Conservation (phyloP, 2,888 invertebrate species). For the Xestia ashworthii region DNA sequence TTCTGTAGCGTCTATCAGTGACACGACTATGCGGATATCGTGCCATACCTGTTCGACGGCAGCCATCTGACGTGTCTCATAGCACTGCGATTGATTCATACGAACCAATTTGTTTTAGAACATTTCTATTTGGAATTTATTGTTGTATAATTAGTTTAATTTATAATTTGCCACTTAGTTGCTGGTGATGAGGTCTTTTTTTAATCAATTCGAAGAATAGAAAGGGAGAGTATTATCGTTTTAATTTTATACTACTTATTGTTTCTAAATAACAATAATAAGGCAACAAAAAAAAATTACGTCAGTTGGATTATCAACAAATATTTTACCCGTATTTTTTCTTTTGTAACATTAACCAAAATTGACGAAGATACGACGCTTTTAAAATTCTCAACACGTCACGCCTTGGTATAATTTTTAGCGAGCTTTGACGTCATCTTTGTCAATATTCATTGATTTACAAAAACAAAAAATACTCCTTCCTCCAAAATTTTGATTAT, state of each 20-base stretch:
- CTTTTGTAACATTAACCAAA: too few species aligned
- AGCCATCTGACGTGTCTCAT: constrained; percentile 33
- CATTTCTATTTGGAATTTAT: constrained; percentile 41
- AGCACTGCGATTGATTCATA: constrained; percentile 44
- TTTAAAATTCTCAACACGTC: too few species aligned
- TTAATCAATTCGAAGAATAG: neutral
- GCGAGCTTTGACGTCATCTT: too few species aligned
- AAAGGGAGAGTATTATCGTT: neutral
- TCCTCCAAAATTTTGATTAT: too few species aligned
- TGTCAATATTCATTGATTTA: too few species aligned
- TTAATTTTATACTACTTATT: neutral
- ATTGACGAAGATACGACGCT: too few species aligned
- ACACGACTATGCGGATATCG: constrained; percentile 49
- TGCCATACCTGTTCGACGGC: constrained; percentile 23
- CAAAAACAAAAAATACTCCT: neutral
- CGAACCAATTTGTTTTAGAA: constrained; percentile 31
- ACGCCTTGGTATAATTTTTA: too few species aligned
- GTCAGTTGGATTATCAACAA: too few species aligned
- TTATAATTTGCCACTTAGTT: constrained; percentile 8
- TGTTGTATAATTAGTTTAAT: constrained; percentile 45
- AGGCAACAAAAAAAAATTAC: too few species aligned
- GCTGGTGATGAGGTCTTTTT: neutral
- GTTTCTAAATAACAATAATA: neutral
- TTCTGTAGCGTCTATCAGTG: constrained; percentile 23
- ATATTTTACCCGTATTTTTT: too few species aligned